Conservation (phyloP, 2,888 invertebrate genomes). For the Abrostola tripartita region DNA sequence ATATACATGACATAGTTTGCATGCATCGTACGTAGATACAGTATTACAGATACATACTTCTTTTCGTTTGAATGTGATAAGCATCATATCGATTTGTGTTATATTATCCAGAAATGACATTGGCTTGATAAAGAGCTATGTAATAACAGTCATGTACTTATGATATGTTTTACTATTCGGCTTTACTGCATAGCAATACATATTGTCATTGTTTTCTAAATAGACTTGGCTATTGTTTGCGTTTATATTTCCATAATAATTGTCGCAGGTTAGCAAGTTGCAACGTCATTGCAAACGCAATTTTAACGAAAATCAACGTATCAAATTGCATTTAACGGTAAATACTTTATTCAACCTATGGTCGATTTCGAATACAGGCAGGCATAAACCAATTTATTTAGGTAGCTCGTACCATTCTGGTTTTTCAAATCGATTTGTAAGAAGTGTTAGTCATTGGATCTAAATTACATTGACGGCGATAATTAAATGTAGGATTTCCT, state of each 20-base stretch:
- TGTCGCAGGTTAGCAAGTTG: background rate
- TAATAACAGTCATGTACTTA: background rate
- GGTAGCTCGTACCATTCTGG: background rate
- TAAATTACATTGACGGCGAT: conserved; percentile 4
- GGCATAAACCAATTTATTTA: conserved; percentile 4
- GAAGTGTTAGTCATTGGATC: background rate
- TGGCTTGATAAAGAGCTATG: background rate
- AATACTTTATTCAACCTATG: conserved; percentile 1
- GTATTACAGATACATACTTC: background rate
- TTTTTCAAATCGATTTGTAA: background rate
- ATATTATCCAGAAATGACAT: background rate
- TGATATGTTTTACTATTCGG: background rate
- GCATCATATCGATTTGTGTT: conserved; percentile 1
- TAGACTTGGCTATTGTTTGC: background rate
- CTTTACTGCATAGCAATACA: background rate
- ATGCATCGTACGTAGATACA: no score
- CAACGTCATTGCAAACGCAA: background rate
- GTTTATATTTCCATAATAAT: background rate
- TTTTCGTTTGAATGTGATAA: background rate
- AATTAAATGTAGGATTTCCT: background rate
- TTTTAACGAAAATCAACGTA: background rate
- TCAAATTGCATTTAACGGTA: conserved; percentile 13
- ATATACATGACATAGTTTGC: background rate
- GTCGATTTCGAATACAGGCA: background rate
- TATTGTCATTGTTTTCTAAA: conserved; percentile 1